Evolutionary conservation across 53 echinoderm and acorn worm species (phyloP).

Genomic region (Paracentrotus lividus): DNA sequence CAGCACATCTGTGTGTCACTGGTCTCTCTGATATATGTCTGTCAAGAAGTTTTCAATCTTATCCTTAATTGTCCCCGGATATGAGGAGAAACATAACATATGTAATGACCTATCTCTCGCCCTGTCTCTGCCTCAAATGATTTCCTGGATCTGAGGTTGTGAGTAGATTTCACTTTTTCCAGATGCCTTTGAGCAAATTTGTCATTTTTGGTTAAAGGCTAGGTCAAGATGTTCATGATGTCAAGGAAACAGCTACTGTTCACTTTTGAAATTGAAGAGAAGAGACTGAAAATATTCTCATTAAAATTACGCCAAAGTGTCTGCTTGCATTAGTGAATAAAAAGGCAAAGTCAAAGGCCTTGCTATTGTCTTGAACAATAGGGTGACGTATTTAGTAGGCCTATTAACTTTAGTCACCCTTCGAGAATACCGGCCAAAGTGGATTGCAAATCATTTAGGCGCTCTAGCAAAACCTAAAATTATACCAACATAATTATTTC

Average conservation of each 20-base stretch:
- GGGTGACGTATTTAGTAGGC: too few relatives aligned
- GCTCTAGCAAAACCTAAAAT: too few relatives aligned
- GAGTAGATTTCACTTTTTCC: conserved; percentile 9
- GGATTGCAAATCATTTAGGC: too few relatives aligned
- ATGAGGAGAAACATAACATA: conserved; percentile 36
- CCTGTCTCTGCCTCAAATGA: conserved; percentile 25
- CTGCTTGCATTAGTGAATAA: background rate
- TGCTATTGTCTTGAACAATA: too few relatives aligned
- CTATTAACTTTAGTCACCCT: too few relatives aligned
- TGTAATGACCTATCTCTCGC: conserved; percentile 55
- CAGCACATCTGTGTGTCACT: background rate
- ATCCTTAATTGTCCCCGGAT: conserved; percentile 53
- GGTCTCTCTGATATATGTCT: too few relatives aligned
- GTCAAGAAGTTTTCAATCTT: conserved; percentile 27
- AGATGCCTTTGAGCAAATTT: conserved; percentile 21
- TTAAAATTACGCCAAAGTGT: background rate
- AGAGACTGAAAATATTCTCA: background rate
- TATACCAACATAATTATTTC: too few relatives aligned
- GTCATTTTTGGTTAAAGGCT: conserved; percentile 11
- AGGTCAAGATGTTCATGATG: background rate
- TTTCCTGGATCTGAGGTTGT: conserved; percentile 46
- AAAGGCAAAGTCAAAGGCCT: background rate
- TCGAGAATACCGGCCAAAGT: too few relatives aligned
- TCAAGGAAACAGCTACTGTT: background rate
- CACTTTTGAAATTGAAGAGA: background rate